Base-by-base conservation (phyloP, 2,888 invertebrate species). In the Empis livida region DNA sequence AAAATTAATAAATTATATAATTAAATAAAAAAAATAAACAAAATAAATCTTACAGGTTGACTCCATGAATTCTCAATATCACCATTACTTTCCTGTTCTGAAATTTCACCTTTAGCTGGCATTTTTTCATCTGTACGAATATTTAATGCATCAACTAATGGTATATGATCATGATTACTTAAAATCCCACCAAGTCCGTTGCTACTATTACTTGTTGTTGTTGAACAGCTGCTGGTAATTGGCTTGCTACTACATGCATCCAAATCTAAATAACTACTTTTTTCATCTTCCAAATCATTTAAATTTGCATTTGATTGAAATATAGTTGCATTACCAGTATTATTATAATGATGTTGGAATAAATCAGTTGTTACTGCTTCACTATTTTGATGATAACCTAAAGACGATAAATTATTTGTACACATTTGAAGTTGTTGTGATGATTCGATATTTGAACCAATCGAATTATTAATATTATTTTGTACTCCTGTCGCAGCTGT, bases 41-140 rank as follows among this genome's bases (percentile, higher is more conserved):
- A 49, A 51, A 54, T 51, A 17, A 47, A 44, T 57, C 73, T 73
- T 68, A 86, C 80, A 72, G 82, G 65, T 55, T 70, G 67, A 52
- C 78, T 82, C 77, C 86, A 84, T 3, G 83, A 79, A 54, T 68
- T 67, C 56, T 87, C 87, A 61, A 83, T 83, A 56, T 82, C 83
- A 11, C 86, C 87, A 60, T 86, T 82, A 68, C 87, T 87, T 63
- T 89, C 90, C 63, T 88, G 89, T 14, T 87, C 89, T 13, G 87
- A 88, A 39, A 90, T 75, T 68, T 90, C 90, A 1, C 89, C 89
- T 52, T 86, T 77, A 1, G 89, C 82, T 35, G 90, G 89, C 87
- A 90, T 89, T 54, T 82, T 79, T 65, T 90, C 90, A 60, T 90
- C 88, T 0, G 89, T 81, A 56, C 85, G 78, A 58, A 90, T 88